Percentiles rank a stretch among this genome's conserved stretches.
phyloP scores from a whole-genome alignment of 2,797 vertebrate species.

The Sebastes hubbsi region DNA sequence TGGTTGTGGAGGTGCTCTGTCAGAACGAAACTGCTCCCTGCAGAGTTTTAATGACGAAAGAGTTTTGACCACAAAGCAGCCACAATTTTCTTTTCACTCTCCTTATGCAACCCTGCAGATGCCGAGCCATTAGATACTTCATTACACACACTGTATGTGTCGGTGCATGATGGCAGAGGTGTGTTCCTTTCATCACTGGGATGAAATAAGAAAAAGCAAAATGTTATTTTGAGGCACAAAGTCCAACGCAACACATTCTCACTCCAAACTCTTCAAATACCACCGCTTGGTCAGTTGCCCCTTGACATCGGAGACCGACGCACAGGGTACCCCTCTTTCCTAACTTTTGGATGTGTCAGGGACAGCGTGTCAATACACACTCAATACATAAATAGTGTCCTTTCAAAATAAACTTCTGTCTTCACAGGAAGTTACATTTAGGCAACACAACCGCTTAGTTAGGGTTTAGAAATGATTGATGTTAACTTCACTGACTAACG shows the following conservation, averaged over 20 bases:
- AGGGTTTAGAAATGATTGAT: too few species aligned
- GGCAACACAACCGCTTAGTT: too few species aligned
- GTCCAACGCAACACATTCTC: too few species aligned
- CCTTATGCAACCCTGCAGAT: background rate
- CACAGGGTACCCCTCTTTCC: too few species aligned
- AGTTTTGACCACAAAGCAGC: background rate
- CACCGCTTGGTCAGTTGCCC: too few species aligned
- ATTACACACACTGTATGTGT: background rate
- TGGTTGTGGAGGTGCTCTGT: background rate
- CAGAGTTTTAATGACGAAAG: background rate
- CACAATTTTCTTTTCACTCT: background rate
- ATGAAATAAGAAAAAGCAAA: background rate
- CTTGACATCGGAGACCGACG: too few species aligned
- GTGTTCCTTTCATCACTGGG: background rate
- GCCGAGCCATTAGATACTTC: background rate
- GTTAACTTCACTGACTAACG: too few species aligned
- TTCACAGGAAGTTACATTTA: accelerated
- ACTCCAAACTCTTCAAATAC: too few species aligned
- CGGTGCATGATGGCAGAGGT: background rate
- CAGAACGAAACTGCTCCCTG: background rate
- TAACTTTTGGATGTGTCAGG: too few species aligned
- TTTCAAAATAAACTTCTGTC: too few species aligned
- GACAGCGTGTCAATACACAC: too few species aligned
- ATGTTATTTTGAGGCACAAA: background rate
- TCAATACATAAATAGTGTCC: too few species aligned